Conservation (phyloP, 2,888 invertebrate genomes). For the Ophion ellenae region DNA sequence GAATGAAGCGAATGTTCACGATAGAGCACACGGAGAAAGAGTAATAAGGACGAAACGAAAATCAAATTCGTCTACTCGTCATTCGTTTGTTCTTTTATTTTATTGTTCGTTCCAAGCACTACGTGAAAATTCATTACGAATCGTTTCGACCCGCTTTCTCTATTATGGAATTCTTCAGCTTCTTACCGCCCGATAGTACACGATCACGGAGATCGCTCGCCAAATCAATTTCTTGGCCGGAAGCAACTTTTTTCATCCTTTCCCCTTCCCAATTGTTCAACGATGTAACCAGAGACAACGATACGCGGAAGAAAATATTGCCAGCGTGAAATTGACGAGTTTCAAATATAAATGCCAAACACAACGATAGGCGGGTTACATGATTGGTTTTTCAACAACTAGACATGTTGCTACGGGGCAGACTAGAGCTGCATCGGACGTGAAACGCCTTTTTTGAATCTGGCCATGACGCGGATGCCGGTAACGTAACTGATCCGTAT, state of each 20-base stretch:
- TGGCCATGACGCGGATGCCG: no score
- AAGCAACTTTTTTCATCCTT: not conserved
- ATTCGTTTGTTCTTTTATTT: constrained; percentile 14
- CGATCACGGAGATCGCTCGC: constrained; percentile 3
- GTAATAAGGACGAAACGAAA: constrained; percentile 13
- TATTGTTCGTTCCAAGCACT: constrained; percentile 16
- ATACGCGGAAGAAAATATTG: not conserved
- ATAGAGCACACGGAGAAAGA: constrained; percentile 30
- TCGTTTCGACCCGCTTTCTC: constrained; percentile 48
- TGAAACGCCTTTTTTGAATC: no score
- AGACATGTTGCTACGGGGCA: no score
- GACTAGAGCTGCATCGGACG: no score
- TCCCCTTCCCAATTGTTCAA: not conserved
- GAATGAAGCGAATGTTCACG: constrained; percentile 47
- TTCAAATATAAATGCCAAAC: not conserved
- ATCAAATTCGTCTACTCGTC: constrained; percentile 39
- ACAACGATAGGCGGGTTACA: not conserved
- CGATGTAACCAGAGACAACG: not conserved
- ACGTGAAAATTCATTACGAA: constrained; percentile 42
- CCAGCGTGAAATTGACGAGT: not conserved
- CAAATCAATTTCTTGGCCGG: constrained; percentile 28
- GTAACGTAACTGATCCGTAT: no score
- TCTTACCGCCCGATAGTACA: constrained; percentile 10
- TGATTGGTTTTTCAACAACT: no score
- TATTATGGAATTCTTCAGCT: constrained; percentile 49